Base-by-base conservation (phyloP, 2,888 invertebrate species). In the Tenthredo livida region DNA sequence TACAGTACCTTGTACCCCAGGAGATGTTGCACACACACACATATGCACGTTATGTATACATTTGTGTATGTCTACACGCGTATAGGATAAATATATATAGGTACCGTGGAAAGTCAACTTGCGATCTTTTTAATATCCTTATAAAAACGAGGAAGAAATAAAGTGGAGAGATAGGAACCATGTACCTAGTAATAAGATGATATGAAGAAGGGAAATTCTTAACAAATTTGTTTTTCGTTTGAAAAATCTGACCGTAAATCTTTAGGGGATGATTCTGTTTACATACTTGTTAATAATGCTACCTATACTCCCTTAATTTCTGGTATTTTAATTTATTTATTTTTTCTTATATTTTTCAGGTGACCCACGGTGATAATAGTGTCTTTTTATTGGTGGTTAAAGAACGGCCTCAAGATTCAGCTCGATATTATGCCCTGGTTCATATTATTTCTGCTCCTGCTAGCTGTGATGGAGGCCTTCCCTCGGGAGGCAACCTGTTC, bases 391-490 rank as follows among this genome's bases (percentile, higher is more conserved):
- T 88, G 91, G 90, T 88, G 91, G 88, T 91, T 87, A 87, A 85
- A 90, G 90, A 91, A 92, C 92, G 91, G 92, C 92, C 90, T 92
- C 92, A 92, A 92, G 90, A 92, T 92, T 92, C 92, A 92, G 91
- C 92, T 90, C 87, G 92, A 92, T 92, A 90, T 91, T 90, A 94
- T 94, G 94, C 94, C 94, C 88, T 94, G 94, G 94, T 94, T 94
- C 91, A 93, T 94, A 89, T 92, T 94, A 89, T 94, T 94, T 91
- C 93, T 94, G 89, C 93, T 94, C 86, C 92, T 94, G 91, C 93
- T 94, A 88, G 93, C 93, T 88, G 94, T 94, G 91, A 94, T 94
- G 93, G 94, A 94, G 92, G 94, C 94, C 88, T 93, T 94, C 90
- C 94, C 94, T 54, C 91, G 94, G 90, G 94, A 94, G 91, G 93